Conservation (phyloP, 2,797 vertebrate genomes). For the Lepus townsendii region DNA sequence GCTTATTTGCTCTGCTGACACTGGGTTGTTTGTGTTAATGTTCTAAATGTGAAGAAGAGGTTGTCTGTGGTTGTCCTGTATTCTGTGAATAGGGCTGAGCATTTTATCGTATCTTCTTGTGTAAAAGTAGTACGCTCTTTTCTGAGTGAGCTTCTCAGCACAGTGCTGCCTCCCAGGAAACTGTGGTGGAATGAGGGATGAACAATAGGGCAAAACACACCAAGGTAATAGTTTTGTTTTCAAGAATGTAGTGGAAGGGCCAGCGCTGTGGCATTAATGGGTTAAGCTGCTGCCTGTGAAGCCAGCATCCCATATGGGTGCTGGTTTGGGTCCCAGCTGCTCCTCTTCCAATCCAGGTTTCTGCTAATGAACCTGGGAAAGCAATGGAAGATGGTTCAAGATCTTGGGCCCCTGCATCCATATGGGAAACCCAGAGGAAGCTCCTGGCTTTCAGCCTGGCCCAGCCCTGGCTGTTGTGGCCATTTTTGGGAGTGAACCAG, state of each 20-base stretch:
- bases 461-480: too few relatives aligned
- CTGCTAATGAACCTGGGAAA: too few relatives aligned
- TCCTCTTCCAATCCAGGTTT: too few relatives aligned
- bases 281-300: too few relatives aligned
- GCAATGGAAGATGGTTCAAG: too few relatives aligned
- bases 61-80: neutral
- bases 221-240: constrained; percentile 33
- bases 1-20: neutral
- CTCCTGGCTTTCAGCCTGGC: too few relatives aligned
- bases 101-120: neutral
- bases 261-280: too few relatives aligned
- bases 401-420: too few relatives aligned
- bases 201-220: neutral
- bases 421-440: too few relatives aligned
- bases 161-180: neutral
- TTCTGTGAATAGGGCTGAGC: neutral
- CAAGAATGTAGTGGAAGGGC: neutral
- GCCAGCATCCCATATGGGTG: too few relatives aligned
- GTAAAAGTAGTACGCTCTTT: neutral
- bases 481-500: too few relatives aligned
- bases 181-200: neutral
- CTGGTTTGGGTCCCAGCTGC: too few relatives aligned
- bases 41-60: neutral
- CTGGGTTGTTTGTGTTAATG: neutral
- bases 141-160: neutral